phyloP scores from a whole-genome alignment of 2,113 vertebrate species.

The Heloderma charlesbogerti region DNA sequence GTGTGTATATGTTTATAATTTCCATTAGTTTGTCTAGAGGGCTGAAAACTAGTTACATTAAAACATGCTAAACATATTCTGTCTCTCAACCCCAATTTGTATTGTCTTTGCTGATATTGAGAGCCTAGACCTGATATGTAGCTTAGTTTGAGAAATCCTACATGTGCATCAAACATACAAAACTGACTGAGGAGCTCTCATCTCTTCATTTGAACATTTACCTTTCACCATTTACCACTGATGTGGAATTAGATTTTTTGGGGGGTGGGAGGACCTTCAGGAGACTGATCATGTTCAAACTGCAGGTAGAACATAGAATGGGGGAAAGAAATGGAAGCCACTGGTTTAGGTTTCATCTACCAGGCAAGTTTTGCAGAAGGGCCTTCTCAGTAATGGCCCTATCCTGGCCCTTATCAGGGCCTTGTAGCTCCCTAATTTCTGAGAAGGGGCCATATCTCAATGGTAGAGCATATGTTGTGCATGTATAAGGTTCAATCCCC shows the following conservation, averaged over 20 bases:
- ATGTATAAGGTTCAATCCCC: background rate
- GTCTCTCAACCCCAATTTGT: background rate
- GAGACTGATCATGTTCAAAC: background rate
- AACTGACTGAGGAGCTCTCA: background rate
- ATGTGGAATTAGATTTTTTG: background rate
- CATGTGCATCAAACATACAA: background rate
- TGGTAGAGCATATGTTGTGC: background rate
- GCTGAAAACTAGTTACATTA: background rate
- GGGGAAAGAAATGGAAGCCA: background rate
- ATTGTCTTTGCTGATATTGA: background rate
- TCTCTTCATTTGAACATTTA: background rate
- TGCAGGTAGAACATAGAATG: background rate
- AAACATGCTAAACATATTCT: background rate
- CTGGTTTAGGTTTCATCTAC: background rate
- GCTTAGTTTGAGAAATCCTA: background rate
- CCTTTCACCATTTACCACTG: background rate
- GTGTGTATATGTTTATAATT: background rate
- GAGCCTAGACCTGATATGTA: background rate
- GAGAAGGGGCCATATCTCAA: background rate
- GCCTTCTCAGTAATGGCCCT: background rate
- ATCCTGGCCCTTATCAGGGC: background rate
- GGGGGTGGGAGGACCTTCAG: background rate
- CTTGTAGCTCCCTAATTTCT: background rate
- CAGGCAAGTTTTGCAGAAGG: background rate
- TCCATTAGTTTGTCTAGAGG: background rate